Conservation (phyloP, 2,113 vertebrate genomes). For the Gymnorhina tibicen region DNA sequence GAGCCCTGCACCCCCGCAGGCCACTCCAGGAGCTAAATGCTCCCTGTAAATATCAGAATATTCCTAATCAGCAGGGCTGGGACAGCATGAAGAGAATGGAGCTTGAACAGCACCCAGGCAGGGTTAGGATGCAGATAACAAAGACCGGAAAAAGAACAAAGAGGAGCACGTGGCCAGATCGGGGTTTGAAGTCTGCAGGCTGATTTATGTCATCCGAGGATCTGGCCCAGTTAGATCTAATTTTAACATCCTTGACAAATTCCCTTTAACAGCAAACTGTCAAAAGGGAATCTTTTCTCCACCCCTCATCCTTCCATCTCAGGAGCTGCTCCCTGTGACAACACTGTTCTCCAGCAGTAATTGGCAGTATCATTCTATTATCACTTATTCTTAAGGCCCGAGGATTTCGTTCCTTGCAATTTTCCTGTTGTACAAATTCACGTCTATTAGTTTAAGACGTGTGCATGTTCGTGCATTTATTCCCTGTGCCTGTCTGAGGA, state of each 20-base stretch:
- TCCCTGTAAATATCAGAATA: not conserved
- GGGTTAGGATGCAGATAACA: not conserved
- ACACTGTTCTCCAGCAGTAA: slow-evolving; percentile 36
- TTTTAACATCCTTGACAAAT: slow-evolving; percentile 52
- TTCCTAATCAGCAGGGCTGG: not conserved
- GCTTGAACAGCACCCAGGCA: not conserved
- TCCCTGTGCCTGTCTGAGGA: not conserved
- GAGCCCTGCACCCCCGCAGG: not conserved
- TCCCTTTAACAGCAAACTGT: not conserved
- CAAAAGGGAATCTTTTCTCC: not conserved
- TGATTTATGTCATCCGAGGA: slow-evolving; percentile 43
- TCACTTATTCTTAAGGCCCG: slow-evolving; percentile 34
- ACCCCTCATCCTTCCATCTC: not conserved
- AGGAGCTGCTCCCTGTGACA: slow-evolving; percentile 21
- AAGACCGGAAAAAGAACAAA: slow-evolving; percentile 25
- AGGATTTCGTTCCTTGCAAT: slow-evolving; percentile 42
- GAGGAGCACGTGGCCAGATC: not conserved
- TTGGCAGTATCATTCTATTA: slow-evolving; percentile 52
- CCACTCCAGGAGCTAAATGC: not conserved
- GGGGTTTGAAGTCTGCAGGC: not conserved
- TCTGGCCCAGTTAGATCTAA: slow-evolving; percentile 31
- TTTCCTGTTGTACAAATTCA: slow-evolving; percentile 43
- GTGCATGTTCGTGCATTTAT: not conserved
- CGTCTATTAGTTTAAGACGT: not conserved
- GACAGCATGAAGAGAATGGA: not conserved